Base-by-base conservation (phyloP, 1,140 invertebrate genomes). In the Conopomorpha cramerella region DNA sequence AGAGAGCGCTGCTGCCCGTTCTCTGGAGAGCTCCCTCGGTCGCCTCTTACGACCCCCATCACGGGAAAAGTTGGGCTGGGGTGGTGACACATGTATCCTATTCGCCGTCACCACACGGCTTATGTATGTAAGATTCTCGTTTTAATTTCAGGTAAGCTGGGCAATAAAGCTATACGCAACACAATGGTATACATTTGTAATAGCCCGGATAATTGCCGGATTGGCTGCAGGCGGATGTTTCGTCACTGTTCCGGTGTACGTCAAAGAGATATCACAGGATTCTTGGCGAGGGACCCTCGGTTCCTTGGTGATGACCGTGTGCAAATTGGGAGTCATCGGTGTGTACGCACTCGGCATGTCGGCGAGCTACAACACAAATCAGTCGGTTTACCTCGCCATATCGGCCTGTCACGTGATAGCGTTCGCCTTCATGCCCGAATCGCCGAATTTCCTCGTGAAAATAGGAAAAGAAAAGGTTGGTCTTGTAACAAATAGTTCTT, bases 211-310 rank as follows among this genome's bases (percentile, higher is more conserved):
- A 0, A 51, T 81, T 15, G 57, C 55, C 3, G 81, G 81, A 1
- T 33, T 79, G 1, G 63, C 70, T 0, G 49, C 61, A 1, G 80
- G 79, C 0, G 68, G 60, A 1, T 60, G 67, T 2, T 79, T 80
- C 37, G 60, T 72, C 0, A 73, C 80, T 0, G 44, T 82, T 1
- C 81, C 81, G 0, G 72, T 71, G 13, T 82, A 76, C 40, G 61
- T 82, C 0, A 72, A 71, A n/a, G 81, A 82, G 43, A 77, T 82
- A 2, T 53, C 77, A 0, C 70, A 80, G 52, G 48, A 55, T 49
- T 3, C 52, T 25, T 40, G 41, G 32, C 49, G 77, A 1, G 77
- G 77, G 0, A 47, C 53, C n/a, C 28, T 79, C 30, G 66, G 64
- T 0, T 53, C 54, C 2, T 32, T 57, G 1, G 50, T 39, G 0